Conservation (phyloP, 1,140 invertebrate genomes). For the Glossosoma conforme region DNA sequence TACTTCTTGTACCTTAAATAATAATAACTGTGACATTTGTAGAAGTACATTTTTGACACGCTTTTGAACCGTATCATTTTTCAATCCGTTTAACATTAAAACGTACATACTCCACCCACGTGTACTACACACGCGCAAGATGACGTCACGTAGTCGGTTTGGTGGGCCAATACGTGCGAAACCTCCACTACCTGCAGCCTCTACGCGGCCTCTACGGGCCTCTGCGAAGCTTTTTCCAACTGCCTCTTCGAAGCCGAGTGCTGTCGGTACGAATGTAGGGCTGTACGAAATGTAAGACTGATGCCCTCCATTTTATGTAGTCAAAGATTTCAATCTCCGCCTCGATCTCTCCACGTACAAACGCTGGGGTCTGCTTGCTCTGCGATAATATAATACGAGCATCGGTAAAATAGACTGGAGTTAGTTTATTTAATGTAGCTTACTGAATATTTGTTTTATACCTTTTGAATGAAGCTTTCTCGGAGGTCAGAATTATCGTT, state of each 20-base stretch:
- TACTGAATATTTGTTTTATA: too few relatives aligned
- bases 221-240: neutral
- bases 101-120: slow-evolving; percentile 9
- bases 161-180: slow-evolving; percentile 17
- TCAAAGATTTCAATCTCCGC: slow-evolving; percentile 26
- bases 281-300: slow-evolving; percentile 12
- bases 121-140: slow-evolving; percentile 10
- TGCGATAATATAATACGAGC: too few relatives aligned
- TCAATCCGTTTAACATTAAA: slow-evolving; percentile 28
- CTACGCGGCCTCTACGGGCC: slow-evolving; percentile 3
- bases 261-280: too few relatives aligned
- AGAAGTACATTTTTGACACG: neutral
- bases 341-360: slow-evolving; percentile 2
- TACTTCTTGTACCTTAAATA: too few relatives aligned
- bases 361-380: neutral
- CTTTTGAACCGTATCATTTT: slow-evolving; percentile 23
- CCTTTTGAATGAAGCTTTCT: too few relatives aligned
- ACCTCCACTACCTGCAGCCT: slow-evolving; percentile 1
- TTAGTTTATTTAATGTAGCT: too few relatives aligned
- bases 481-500: too few relatives aligned
- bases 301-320: slow-evolving; percentile 20
- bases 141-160: slow-evolving; percentile 27
- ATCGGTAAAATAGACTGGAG: too few relatives aligned
- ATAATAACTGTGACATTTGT: neutral
- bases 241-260: too few relatives aligned